A percentile compares a stretch with the other conserved stretches of the same genome.
Evolutionary conservation across 2,113 vertebrate species (phyloP).

Genomic region (Lepidothrix coronata): DNA sequence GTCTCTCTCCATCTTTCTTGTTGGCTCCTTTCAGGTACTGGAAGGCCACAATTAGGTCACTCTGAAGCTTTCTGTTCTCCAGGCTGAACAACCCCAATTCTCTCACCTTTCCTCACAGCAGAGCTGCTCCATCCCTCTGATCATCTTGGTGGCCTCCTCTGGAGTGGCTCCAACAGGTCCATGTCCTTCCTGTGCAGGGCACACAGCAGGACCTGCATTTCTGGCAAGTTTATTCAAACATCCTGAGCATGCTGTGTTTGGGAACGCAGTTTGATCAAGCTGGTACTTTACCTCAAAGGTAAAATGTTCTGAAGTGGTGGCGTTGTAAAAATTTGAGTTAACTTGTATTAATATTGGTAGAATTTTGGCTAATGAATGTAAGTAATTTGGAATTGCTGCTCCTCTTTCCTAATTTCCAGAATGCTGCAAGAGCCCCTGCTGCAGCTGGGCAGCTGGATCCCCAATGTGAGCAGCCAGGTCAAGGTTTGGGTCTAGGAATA

Average conservation of each 20-base stretch:
- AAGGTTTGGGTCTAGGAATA: neutral
- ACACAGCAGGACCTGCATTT: neutral
- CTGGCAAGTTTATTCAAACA: neutral
- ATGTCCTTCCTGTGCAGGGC: neutral
- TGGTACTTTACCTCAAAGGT: neutral
- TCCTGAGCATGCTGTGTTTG: rapidly evolving
- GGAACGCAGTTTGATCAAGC: rapidly evolving
- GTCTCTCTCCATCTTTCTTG: neutral
- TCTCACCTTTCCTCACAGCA: neutral
- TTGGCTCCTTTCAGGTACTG: neutral
- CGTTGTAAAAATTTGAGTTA: neutral
- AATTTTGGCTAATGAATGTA: neutral
- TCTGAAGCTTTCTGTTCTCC: neutral
- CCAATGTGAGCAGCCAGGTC: neutral
- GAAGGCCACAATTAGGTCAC: neutral
- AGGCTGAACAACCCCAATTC: neutral
- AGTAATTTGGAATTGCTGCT: neutral
- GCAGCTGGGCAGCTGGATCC: neutral
- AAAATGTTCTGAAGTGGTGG: neutral
- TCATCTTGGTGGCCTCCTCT: neutral
- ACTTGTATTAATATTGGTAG: neutral
- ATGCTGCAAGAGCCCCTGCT: neutral
- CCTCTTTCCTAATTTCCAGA: neutral
- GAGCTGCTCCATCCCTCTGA: neutral
- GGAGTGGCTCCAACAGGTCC: neutral